Conservation (phyloP, 53 echinoderm and acorn worm species). For the Henricia sp. region DNA sequence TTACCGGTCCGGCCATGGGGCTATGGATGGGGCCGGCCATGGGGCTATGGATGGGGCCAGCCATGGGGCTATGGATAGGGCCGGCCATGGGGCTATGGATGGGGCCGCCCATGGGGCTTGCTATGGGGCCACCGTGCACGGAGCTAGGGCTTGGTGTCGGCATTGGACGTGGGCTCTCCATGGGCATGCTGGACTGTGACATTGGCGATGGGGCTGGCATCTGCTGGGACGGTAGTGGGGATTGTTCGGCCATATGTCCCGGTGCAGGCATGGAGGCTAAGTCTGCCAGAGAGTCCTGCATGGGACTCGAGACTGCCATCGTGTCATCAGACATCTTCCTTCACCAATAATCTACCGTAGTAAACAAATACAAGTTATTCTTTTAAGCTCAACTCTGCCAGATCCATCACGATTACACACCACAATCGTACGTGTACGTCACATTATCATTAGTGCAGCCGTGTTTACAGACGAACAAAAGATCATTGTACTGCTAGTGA, state of each 20-base stretch:
- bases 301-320: conserved; percentile 65
- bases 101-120: conserved; percentile 67
- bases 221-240: conserved; percentile 51
- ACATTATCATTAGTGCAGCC: too few species aligned
- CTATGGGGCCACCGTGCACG: conserved; percentile 33
- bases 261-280: conserved; percentile 71
- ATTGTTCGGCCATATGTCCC: conserved; percentile 63
- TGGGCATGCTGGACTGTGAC: conserved; percentile 53
- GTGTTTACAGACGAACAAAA: too few species aligned
- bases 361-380: background rate
- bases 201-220: conserved; percentile 54
- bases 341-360: conserved; percentile 8
- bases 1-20: conserved; percentile 76
- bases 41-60: conserved; percentile 40
- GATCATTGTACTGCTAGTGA: too few species aligned
- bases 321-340: conserved; percentile 61
- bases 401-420: too few species aligned
- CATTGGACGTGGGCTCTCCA: conserved; percentile 63
- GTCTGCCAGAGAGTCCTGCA: conserved; percentile 63
- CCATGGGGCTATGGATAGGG: conserved; percentile 50
- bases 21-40: conserved; percentile 79
- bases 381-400: too few species aligned
- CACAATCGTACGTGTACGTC: too few species aligned
- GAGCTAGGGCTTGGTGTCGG: conserved; percentile 66
- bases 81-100: conserved; percentile 87